Percentiles rank a stretch among this genome's conserved stretches.
phyloP scores from a whole-genome alignment of 2,797 vertebrate species.

The Morelia viridis region DNA sequence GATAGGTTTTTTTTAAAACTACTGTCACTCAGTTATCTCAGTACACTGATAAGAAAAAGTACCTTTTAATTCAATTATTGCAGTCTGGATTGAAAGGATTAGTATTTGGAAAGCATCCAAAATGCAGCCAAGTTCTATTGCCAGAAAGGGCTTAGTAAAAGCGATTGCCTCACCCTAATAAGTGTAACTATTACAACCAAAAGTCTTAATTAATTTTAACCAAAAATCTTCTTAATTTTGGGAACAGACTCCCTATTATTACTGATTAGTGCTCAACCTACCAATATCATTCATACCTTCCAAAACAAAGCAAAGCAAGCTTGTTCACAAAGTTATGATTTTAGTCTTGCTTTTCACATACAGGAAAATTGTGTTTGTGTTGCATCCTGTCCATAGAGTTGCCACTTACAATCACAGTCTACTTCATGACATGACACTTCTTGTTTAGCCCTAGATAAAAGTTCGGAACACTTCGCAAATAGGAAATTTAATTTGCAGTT shows the following conservation, averaged over 20 bases:
- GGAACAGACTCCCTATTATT: background rate
- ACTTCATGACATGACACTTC: too few relatives aligned
- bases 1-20: conserved; percentile 13
- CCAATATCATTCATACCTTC: background rate
- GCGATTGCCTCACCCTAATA: background rate
- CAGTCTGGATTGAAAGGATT: conserved; percentile 6
- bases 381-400: background rate
- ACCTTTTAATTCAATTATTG: conserved; percentile 2
- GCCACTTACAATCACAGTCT: background rate
- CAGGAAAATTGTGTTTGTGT: background rate
- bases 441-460: background rate
- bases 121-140: background rate
- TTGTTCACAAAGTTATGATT: background rate
- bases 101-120: background rate
- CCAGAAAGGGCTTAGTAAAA: background rate
- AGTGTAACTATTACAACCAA: background rate
- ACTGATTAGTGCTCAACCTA: background rate
- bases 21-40: conserved; percentile 9
- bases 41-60: background rate
- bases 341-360: background rate
- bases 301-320: background rate
- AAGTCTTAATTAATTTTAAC: background rate
- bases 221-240: background rate
- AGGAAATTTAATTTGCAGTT: background rate
- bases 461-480: background rate